phyloP scores from a whole-genome alignment of 2,888 invertebrate species.

The Brachypalpus laphriformis region DNA sequence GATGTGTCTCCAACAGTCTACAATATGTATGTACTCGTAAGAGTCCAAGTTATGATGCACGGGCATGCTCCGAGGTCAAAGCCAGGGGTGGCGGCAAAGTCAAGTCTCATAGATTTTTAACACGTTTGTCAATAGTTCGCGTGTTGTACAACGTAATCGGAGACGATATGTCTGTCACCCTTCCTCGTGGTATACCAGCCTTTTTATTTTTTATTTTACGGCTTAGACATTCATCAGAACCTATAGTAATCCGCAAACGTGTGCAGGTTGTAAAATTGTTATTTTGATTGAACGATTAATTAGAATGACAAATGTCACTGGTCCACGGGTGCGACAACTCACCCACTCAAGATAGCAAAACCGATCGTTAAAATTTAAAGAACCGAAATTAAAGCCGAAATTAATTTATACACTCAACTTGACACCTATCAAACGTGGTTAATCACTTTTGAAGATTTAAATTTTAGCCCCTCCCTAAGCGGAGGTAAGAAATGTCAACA shows the following conservation, averaged over 20 bases:
- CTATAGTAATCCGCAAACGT: neutral
- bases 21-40: no score
- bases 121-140: neutral
- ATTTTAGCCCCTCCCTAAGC: conserved; percentile 9
- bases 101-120: neutral
- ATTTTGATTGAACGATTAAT: conserved; percentile 18
- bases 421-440: conserved; percentile 14
- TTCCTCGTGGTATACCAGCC: neutral
- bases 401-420: conserved; percentile 31
- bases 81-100: neutral
- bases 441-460: neutral
- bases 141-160: neutral
- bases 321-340: neutral
- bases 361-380: neutral
- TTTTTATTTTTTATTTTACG: neutral
- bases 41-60: no score
- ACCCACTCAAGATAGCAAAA: neutral
- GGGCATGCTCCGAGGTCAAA: neutral
- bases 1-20: neutral
- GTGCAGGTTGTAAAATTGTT: conserved; percentile 30
- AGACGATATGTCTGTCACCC: neutral
- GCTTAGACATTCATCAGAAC: neutral
- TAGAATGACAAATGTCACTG: neutral
- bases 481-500: conserved; percentile 26
- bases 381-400: neutral